Percentiles rank a stretch among this genome's conserved stretches.
Conservation (phyloP, 2,888 invertebrate species). For the Oeneis ivallda region DNA sequence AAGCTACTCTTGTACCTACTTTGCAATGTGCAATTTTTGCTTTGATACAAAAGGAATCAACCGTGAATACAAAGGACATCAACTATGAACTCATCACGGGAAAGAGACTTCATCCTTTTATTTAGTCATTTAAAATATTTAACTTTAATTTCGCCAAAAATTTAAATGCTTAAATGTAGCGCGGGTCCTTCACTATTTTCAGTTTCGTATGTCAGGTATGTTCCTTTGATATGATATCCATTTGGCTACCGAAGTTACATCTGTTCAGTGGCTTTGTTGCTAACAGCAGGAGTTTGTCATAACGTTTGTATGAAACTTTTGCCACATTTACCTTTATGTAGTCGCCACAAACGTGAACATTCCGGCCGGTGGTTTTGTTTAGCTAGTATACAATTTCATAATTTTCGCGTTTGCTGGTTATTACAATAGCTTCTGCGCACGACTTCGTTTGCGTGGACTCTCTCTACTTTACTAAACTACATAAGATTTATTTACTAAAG, state of each 20-base stretch:
- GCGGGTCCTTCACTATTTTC: background rate
- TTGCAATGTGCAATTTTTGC: background rate
- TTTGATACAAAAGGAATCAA: conserved; percentile 12
- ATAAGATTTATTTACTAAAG: too few relatives aligned
- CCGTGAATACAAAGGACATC: conserved; percentile 13
- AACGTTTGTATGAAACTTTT: conserved; percentile 30
- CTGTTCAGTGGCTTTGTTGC: conserved; percentile 25
- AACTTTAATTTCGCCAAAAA: conserved; percentile 1
- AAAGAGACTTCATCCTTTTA: background rate
- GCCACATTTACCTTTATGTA: conserved; percentile 35
- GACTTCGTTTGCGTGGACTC: too few relatives aligned
- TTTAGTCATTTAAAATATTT: background rate
- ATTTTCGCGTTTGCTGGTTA: conserved; percentile 32
- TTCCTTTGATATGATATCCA: conserved; percentile 19
- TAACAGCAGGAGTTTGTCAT: conserved; percentile 27
- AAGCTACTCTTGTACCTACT: background rate
- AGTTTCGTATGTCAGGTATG: background rate
- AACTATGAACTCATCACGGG: conserved; percentile 3
- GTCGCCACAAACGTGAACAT: conserved; percentile 42
- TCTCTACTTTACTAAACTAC: too few relatives aligned
- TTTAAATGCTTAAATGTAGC: background rate
- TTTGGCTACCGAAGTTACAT: conserved; percentile 11
- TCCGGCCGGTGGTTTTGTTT: conserved; percentile 43
- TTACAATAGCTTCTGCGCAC: background rate
- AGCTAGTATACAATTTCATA: conserved; percentile 32